phyloP scores from a whole-genome alignment of 2,888 invertebrate genomes.

The Lordiphosa fenestrarum region DNA sequence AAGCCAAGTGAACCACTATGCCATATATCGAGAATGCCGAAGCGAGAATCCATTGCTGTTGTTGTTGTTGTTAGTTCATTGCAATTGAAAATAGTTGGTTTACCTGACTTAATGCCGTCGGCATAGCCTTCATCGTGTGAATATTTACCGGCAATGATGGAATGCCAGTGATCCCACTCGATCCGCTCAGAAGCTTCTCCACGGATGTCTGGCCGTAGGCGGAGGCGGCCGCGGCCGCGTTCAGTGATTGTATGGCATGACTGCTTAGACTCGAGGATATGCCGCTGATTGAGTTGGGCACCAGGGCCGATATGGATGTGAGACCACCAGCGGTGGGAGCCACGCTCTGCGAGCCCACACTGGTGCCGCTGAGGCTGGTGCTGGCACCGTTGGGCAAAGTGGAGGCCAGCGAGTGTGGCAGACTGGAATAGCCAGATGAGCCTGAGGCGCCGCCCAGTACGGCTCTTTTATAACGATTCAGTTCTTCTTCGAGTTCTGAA shows the following conservation, averaged over 20 bases:
- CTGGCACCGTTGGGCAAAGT: slow-evolving; percentile 71
- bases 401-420: slow-evolving; percentile 75
- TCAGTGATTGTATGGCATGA: slow-evolving; percentile 84
- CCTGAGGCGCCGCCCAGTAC: slow-evolving; percentile 68
- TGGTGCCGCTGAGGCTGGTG: slow-evolving; percentile 63
- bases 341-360: slow-evolving; percentile 58
- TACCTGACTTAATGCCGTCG: slow-evolving; percentile 81
- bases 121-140: slow-evolving; percentile 81
- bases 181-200: slow-evolving; percentile 81
- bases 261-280: slow-evolving; percentile 86
- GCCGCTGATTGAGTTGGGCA: slow-evolving; percentile 78
- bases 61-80: slow-evolving; percentile 61
- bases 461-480: slow-evolving; percentile 78
- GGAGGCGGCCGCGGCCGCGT: slow-evolving; percentile 74
- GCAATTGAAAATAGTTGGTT: slow-evolving; percentile 76
- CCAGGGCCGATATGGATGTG: slow-evolving; percentile 76
- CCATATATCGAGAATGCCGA: slow-evolving; percentile 18
- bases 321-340: slow-evolving; percentile 53
- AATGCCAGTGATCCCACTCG: slow-evolving; percentile 79
- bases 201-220: slow-evolving; percentile 78
- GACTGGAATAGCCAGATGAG: slow-evolving; percentile 70
- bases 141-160: slow-evolving; percentile 80
- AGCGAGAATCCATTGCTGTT: slow-evolving; percentile 30
- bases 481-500: slow-evolving; percentile 77
- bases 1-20: slow-evolving; percentile 9